These are phyloP conservation scores for Mastomys coucha DNA, from an alignment of 2,113 vertebrate species.

Conservation along the genomic window DNA sequence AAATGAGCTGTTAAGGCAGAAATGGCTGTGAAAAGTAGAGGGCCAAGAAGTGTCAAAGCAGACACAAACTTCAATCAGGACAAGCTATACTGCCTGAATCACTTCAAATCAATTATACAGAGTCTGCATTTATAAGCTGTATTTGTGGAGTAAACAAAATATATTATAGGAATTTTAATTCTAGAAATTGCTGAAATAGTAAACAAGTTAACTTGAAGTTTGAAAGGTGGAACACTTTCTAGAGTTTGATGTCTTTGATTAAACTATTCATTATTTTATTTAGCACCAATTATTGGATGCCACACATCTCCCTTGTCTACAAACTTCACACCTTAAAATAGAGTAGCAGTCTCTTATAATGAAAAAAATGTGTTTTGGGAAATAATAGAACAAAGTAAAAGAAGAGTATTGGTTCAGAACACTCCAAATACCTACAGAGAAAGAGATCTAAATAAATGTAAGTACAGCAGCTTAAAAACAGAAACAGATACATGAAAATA, in stretches of 20 bases:
- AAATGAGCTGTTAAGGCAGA: neutral
- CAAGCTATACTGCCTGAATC: neutral
- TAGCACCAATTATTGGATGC: conserved; percentile 16
- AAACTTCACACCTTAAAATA: conserved; percentile 2
- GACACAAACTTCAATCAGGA: neutral
- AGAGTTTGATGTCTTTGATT: conserved; percentile 40
- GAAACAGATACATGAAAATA: conserved; percentile 1
- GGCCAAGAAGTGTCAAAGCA: neutral
- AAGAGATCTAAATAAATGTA: conserved; percentile 24
- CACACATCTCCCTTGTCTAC: neutral
- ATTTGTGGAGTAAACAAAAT: conserved; percentile 20
- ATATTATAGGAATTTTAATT: conserved; percentile 48
- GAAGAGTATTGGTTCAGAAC: neutral
- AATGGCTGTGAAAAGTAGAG: neutral
- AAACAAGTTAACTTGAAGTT: conserved; percentile 39
- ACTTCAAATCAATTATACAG: conserved; percentile 10
- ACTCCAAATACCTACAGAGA: neutral
- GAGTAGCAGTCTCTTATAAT: neutral
- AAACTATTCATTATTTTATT: conserved; percentile 2
- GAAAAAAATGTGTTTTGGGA: neutral
- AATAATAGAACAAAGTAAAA: conserved; percentile 33
- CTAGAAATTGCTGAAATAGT: conserved; percentile 51
- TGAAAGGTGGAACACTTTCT: conserved; percentile 23
- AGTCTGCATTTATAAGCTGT: neutral
- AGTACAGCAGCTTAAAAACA: neutral